Evolutionary conservation across 1,140 invertebrate genomes (phyloP), one percentile per base, ranked within the genome.

Genomic region (Drosophila ironensis): DNA sequence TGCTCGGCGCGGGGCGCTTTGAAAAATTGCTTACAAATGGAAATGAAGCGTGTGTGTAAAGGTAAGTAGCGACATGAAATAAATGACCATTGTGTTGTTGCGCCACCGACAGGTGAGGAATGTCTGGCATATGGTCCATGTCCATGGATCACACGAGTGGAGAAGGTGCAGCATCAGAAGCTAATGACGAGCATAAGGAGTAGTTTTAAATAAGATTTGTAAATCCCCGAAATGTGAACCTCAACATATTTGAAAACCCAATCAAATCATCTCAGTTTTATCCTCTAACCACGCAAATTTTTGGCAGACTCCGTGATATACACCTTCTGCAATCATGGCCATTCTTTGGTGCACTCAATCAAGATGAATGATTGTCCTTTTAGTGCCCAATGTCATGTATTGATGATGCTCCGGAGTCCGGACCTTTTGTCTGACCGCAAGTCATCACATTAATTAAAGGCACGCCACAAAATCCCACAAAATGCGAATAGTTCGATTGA

Each of bases 1-100:
- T 14, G 12, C 16, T 12, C 5, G 6, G 30, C 4, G n/a, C n/a
- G 22, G 33, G 47, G 25, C 33, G 35, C 33, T 71, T 46, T 74
- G 70, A 74, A 47, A 80, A 70, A 80, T 80, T 64, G 75, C 70
- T 70, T 54, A 64, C 57, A 80, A 80, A 74, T 66, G 64, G 67
- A 80, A 60, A 80, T 80, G 47, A 73, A 80, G 70, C 60, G 72
- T 56, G 51, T 73, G 69, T 78, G 69, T 48, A 72, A 59, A 77
- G 74, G 68, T 77, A 70, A 59, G 51, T 57, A 41, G 38, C 22
- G 24, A 35, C 44, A 69, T 56, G 52, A 47, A 69, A 69, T 70
- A 70, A 50, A 70, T 70, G 66, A 41, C 64, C 66, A 59, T 64
- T 63, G 41, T 40, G 41, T 40, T 38, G 60, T 16, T 24, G 11